Percentiles rank a stretch among this genome's conserved stretches.
Evolutionary conservation across 2,113 vertebrate species (phyloP).

Genomic region (Seriola rivoliana): DNA sequence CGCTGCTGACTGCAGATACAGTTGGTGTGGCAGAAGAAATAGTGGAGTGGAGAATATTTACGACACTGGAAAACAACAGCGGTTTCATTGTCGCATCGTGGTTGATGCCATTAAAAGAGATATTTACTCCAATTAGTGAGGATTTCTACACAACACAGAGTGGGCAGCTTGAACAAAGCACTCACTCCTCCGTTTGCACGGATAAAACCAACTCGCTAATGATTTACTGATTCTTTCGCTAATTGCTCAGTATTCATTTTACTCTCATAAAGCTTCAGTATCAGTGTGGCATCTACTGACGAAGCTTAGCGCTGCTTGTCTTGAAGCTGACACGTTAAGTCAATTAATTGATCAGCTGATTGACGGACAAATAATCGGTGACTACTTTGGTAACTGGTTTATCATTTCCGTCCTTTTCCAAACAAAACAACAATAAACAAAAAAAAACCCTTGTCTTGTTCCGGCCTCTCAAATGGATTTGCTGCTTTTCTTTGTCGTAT

Average conservation of each 20-base stretch:
- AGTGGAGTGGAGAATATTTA: conserved; percentile 47
- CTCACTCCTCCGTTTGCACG: not conserved
- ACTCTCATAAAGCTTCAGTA: not conserved
- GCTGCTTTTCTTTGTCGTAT: not conserved
- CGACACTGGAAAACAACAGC: conserved; percentile 36
- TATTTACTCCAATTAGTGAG: conserved; percentile 35
- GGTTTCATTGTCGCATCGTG: conserved; percentile 36
- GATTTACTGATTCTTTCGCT: not conserved
- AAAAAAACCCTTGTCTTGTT: not conserved
- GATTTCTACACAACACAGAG: not conserved
- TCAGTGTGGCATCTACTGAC: not conserved
- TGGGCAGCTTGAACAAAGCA: not conserved
- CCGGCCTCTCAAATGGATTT: not conserved
- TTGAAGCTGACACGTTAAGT: not conserved
- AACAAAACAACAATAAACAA: not conserved
- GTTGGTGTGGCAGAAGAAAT: conserved; percentile 48
- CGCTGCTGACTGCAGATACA: conserved; percentile 63
- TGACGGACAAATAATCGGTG: not conserved
- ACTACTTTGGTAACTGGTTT: not conserved
- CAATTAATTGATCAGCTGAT: not conserved
- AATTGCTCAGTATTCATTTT: not conserved
- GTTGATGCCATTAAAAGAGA: conserved; percentile 25
- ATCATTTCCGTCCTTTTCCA: not conserved
- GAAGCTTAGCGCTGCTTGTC: not conserved
- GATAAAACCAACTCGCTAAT: not conserved